phyloP scores from a whole-genome alignment of 2,888 invertebrate species.

The Drosophila emarginata region DNA sequence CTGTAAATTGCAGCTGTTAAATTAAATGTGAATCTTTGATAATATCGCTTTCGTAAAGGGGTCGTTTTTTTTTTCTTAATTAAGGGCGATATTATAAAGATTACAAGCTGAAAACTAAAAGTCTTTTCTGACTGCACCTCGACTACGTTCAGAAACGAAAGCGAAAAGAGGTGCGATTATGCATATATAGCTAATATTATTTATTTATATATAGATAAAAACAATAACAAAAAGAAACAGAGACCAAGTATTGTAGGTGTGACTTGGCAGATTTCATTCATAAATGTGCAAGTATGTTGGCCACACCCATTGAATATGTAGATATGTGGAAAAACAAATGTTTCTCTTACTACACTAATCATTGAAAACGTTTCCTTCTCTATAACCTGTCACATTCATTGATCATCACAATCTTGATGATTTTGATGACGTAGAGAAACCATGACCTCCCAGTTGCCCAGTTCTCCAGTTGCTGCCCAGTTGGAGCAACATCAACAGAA shows the following conservation, averaged over 20 bases:
- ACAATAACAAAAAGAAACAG: not conserved
- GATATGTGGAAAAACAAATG: slow-evolving; percentile 41
- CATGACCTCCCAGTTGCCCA: slow-evolving; percentile 54
- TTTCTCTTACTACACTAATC: slow-evolving; percentile 30
- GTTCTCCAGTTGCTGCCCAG: slow-evolving; percentile 21
- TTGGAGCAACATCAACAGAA: slow-evolving; percentile 21
- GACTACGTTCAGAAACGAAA: slow-evolving; percentile 46
- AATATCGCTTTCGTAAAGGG: not conserved
- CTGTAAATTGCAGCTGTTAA: slow-evolving; percentile 59
- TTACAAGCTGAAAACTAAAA: slow-evolving; percentile 18
- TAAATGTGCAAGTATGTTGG: slow-evolving; percentile 32
- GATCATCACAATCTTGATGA: slow-evolving; percentile 8
- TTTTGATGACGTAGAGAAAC: slow-evolving; percentile 64
- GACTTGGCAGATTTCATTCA: slow-evolving; percentile 69
- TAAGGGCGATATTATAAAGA: slow-evolving; percentile 1
- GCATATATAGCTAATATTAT: slow-evolving; percentile 61
- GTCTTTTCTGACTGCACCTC: not conserved
- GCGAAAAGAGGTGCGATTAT: slow-evolving; percentile 59
- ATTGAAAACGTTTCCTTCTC: slow-evolving; percentile 10
- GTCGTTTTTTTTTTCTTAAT: not conserved
- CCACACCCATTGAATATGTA: slow-evolving; percentile 42
- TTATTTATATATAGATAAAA: slow-evolving; percentile 71
- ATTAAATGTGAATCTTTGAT: slow-evolving; percentile 4
- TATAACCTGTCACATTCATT: slow-evolving; percentile 1
- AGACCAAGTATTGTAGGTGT: slow-evolving; percentile 47